Base-by-base conservation (phyloP, 2,113 vertebrate genomes). In the Tragelaphus scriptus region DNA sequence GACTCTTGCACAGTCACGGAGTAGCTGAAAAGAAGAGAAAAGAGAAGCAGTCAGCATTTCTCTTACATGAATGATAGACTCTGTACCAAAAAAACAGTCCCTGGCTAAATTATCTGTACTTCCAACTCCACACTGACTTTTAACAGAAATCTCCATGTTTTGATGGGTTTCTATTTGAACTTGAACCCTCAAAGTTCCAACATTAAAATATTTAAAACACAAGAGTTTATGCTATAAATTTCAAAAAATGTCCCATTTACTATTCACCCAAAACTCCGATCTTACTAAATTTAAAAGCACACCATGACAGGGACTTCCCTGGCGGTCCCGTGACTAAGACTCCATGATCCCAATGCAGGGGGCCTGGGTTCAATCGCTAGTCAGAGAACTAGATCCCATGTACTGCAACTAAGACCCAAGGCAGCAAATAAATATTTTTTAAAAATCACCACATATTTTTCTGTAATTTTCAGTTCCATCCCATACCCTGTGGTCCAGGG, bases 1-100 rank as follows among this genome's bases (percentile, higher is more conserved):
- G 99, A 99, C 98, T 99, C 99, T 98, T 99, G 99, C 63, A 99
- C 99, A 1, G 99, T 99, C 97, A 99, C 99, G 0, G 99, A 99
- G 71, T 99, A 99, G 98, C 99, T 99, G 96, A 4, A 79, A 97
- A 97, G 86, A 97, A 94, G 88, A 95, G 44, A 16, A 63, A 85
- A 79, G 89, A 49, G 3, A 55, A 97, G 63, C 28, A 91, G 59
- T 97, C 30, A 79, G 4, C 17, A 49, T 86, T n/a, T 91, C 28
- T 53, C 63, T 85, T 36, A 89, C 1, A 55, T 58, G 84, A 53
- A 36, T 58, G 40, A 94, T 30, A 49, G 4, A 7, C 23, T 71
- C 26, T 15, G 9, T 61, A 85, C 8, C 53, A 5, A 63, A 85
- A 85, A 53, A 68, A 51, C 12, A 47, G 47, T 4, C 26, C 16